Evolutionary conservation across 2,113 vertebrate species (phyloP).

Genomic region (Sinocyclocheilus anophthalmus): DNA sequence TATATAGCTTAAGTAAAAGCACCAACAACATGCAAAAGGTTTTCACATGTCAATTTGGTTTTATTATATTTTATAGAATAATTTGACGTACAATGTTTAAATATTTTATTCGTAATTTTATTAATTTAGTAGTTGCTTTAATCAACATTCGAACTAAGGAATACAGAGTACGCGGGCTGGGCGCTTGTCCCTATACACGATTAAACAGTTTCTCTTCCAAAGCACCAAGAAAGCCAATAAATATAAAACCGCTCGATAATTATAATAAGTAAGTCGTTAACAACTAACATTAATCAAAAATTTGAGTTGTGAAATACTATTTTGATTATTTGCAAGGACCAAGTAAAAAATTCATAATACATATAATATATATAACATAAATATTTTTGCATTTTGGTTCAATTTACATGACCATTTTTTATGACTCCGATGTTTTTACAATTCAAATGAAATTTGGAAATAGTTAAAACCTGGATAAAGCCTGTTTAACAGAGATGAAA

Average conservation of each 20-base stretch:
- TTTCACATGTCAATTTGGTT: no score
- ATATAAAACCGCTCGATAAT: neutral
- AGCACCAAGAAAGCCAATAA: neutral
- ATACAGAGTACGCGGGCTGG: neutral
- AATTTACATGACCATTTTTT: slow-evolving; percentile 39
- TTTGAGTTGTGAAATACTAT: no score
- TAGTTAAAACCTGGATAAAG: neutral
- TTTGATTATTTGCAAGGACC: no score
- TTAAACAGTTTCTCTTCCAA: neutral
- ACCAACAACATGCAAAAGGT: no score
- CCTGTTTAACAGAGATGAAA: neutral
- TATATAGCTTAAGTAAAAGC: no score
- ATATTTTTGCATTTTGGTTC: neutral
- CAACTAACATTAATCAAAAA: neutral
- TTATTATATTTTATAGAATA: no score
- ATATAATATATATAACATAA: no score
- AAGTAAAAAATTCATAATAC: no score
- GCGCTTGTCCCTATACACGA: neutral
- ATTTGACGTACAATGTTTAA: no score
- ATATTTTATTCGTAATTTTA: no score
- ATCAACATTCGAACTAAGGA: neutral
- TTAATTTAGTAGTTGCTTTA: no score
- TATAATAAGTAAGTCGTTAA: neutral
- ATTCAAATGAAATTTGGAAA: neutral
- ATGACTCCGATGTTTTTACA: neutral